phyloP scores from a whole-genome alignment of 2,113 vertebrate species.

The Morphnarchus princeps region DNA sequence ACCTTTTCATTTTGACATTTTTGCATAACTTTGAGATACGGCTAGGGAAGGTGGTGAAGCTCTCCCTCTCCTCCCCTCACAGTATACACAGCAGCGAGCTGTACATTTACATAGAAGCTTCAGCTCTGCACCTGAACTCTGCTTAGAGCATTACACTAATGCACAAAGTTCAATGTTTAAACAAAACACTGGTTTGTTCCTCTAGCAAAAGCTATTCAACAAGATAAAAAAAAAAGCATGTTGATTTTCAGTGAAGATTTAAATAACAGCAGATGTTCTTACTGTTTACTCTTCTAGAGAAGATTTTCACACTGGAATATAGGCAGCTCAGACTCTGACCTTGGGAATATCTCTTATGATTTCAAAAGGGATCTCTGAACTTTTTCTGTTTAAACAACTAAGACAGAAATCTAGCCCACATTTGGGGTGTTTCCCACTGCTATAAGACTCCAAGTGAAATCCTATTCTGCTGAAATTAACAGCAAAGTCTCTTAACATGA shows the following conservation, averaged over 20 bases:
- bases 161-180: background rate
- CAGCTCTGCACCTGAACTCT: background rate
- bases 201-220: background rate
- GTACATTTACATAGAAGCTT: rapidly evolving
- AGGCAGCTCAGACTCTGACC: background rate
- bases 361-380: background rate
- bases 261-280: background rate
- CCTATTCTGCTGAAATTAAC: background rate
- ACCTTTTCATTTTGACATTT: background rate
- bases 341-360: background rate
- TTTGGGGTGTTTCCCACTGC: background rate
- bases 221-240: background rate
- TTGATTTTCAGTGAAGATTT: background rate
- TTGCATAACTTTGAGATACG: background rate
- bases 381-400: background rate
- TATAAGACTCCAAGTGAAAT: background rate
- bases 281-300: background rate
- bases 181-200: background rate
- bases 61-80: background rate
- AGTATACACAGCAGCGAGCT: background rate
- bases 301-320: background rate
- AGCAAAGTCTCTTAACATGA: background rate
- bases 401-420: background rate
- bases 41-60: background rate
- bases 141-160: background rate